Evolutionary conservation across 2,113 vertebrate species (phyloP).

Genomic region (Acinonyx jubatus): DNA sequence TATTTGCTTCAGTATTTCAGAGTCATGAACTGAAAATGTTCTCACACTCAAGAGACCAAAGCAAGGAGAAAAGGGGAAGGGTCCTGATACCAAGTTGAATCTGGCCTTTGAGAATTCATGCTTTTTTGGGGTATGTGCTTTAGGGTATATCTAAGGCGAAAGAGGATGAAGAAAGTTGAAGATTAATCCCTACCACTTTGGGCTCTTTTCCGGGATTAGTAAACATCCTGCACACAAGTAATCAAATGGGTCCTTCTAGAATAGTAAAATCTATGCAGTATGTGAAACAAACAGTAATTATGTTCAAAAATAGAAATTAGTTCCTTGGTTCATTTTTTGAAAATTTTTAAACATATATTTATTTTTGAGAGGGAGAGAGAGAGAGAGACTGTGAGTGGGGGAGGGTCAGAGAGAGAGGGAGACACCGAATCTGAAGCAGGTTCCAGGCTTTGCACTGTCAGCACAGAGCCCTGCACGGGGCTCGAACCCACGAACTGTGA

Average conservation of each 20-base stretch:
- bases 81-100: not conserved
- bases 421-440: too few species aligned
- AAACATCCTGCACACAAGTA: not conserved
- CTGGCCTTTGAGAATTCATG: not conserved
- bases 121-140: not conserved
- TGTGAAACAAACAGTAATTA: not conserved
- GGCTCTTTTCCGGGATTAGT: not conserved
- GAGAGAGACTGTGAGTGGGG: too few species aligned
- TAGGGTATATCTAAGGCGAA: not conserved
- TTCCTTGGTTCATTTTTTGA: not conserved
- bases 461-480: too few species aligned
- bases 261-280: not conserved
- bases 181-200: not conserved
- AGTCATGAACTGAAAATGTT: conserved; percentile 46
- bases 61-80: not conserved
- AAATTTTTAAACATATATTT: too few species aligned
- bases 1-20: conserved; percentile 16
- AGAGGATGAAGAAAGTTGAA: not conserved
- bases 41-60: not conserved
- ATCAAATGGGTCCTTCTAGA: not conserved
- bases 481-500: too few species aligned
- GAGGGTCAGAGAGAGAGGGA: too few species aligned
- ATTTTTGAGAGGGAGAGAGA: too few species aligned
- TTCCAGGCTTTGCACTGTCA: too few species aligned
- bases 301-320: not conserved